A percentile compares a stretch with the other conserved stretches of the same genome.
These are phyloP conservation scores for Lottia gigantea DNA, from an alignment of 2,888 invertebrate genomes.

Conservation along the genomic window DNA sequence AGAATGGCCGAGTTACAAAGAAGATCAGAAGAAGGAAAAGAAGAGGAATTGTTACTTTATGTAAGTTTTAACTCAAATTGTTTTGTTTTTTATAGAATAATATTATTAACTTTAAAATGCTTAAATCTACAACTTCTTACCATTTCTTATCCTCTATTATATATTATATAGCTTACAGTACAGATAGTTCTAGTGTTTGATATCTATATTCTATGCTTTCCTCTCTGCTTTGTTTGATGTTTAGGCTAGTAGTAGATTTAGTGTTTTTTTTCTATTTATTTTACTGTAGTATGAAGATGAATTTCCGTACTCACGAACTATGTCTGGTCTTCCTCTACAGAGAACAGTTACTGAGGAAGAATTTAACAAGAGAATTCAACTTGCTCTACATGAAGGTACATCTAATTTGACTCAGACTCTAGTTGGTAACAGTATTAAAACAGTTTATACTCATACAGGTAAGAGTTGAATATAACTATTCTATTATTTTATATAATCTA, in stretches of 20 bases:
- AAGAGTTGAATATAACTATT: too few relatives aligned
- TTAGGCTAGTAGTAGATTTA: too few relatives aligned
- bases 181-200: neutral
- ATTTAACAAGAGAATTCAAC: constrained; percentile 52
- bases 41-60: constrained; percentile 50
- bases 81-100: too few relatives aligned
- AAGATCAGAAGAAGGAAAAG: constrained; percentile 53
- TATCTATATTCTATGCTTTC: neutral
- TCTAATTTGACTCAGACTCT: constrained; percentile 53
- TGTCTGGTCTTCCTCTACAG: constrained; percentile 37
- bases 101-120: too few relatives aligned
- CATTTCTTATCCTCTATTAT: too few relatives aligned
- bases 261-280: neutral
- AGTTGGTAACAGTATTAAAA: constrained; percentile 50
- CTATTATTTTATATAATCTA: too few relatives aligned
- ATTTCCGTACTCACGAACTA: constrained; percentile 38
- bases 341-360: constrained; percentile 50
- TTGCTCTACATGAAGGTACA: constrained; percentile 51
- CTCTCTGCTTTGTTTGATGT: too few relatives aligned
- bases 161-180: too few relatives aligned
- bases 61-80: constrained; percentile 42
- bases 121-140: too few relatives aligned
- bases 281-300: constrained; percentile 18
- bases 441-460: constrained; percentile 61
- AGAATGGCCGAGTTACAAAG: constrained; percentile 61